Evolutionary conservation across 2,113 vertebrate genomes (phyloP), one percentile per base, ranked within the genome.

Genomic region (Sceloporus tristichus): DNA sequence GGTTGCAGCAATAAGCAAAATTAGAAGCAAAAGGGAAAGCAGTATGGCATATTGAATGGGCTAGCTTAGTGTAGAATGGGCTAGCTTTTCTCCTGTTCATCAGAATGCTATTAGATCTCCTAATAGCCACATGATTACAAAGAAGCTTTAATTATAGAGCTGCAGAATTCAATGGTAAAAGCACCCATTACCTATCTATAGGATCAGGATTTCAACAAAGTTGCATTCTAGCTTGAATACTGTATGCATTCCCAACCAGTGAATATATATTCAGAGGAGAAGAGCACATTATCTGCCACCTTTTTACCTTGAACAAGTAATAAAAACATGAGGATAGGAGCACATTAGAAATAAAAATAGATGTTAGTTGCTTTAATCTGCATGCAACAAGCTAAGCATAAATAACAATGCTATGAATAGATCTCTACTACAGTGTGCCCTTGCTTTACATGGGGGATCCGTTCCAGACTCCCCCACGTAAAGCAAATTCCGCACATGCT

Each of bases 1-100:
- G 93, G 87, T n/a, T 29, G 34, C 83, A 77, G 87, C 29, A 29
- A 85, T 42, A 90, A 88, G 90, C 1, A 54, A 53, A 90, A 71
- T 65, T 82, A 73, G 84, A 59, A n/a, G 5, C 8, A 54, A 53
- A 90, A 71, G 70, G 82, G 76, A 85, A 59, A n/a, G 5, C 8
- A 87, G n/a, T 71, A 25, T 34, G 86, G 6, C 10, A 62, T 34
- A 76, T 7, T 68, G 29, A 25, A 23, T 16, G 59, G 59, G 13
- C 23, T 27, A 48, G 8, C 23, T 78, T 23, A 23, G 75, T 40
- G 27, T 48, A 23, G 29, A 25, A 23, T 16, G 59, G 59, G 13
- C 23, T 27, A 48, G 8, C 23, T 78, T 23, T 11, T 53, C 10
- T 14, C 16, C 25, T 40, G 23, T 19, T 53, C 11, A 62, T 77